phyloP scores from a whole-genome alignment of 2,888 invertebrate species.

The Platycheirus rosarum region DNA sequence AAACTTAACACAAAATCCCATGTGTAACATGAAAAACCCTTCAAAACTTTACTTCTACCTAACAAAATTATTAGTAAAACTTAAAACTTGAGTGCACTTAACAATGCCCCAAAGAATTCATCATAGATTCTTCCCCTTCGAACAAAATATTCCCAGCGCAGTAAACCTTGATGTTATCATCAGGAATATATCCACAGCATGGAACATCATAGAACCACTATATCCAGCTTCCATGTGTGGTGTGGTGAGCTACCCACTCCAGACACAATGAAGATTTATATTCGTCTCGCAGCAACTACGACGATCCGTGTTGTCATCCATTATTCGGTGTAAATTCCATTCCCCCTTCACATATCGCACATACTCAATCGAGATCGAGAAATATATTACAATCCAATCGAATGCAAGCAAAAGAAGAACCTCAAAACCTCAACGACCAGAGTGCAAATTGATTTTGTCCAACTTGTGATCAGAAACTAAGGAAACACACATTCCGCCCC shows the following conservation, averaged over 20 bases:
- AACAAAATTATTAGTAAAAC: no score
- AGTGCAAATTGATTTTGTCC: constrained; percentile 54
- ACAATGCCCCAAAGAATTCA: no score
- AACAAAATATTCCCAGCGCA: no score
- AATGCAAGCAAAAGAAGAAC: constrained; percentile 18
- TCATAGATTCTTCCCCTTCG: no score
- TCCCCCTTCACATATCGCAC: constrained; percentile 40
- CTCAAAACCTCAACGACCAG: constrained; percentile 1
- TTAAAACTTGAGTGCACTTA: no score
- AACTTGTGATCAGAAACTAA: not conserved
- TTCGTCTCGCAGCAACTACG: constrained; percentile 48
- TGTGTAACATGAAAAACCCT: no score
- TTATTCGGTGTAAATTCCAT: constrained; percentile 58
- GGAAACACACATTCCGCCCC: constrained; percentile 10
- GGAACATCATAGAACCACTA: no score
- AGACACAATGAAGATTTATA: constrained; percentile 4
- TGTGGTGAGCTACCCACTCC: not conserved
- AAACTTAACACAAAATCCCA: no score
- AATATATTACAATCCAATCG: constrained; percentile 70
- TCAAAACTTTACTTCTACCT: no score
- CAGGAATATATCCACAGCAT: no score
- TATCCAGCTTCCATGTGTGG: no score
- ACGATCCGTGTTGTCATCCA: constrained; percentile 53
- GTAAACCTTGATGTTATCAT: no score
- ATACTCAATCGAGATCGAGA: constrained; percentile 17